A percentile compares a stretch with the other conserved stretches of the same genome.
Conservation (phyloP, 2,797 vertebrate species). For the Podarcis lilfordi region DNA sequence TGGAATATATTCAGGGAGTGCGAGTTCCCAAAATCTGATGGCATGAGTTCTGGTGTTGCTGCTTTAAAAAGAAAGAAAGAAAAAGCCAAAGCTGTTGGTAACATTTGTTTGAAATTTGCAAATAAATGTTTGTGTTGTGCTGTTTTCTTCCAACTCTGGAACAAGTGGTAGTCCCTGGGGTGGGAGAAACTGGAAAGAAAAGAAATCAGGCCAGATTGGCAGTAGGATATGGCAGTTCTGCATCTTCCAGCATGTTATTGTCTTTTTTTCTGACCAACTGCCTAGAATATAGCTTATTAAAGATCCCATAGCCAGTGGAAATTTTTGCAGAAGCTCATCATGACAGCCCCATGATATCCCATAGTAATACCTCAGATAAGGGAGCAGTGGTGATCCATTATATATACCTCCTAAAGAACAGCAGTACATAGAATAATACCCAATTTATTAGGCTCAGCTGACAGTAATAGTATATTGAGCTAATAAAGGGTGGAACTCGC, state of each 20-base stretch:
- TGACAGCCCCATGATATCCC: neutral
- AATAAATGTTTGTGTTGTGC: slow-evolving; percentile 67
- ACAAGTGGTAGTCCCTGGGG: slow-evolving; percentile 53
- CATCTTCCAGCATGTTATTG: neutral
- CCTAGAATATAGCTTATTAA: neutral
- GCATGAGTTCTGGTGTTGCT: slow-evolving; percentile 2
- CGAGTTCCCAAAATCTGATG: slow-evolving; percentile 50
- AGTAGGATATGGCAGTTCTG: neutral
- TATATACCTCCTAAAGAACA: neutral
- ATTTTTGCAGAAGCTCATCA: neutral
- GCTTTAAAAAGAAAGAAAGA: neutral
- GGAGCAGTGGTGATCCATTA: neutral
- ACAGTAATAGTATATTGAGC: neutral
- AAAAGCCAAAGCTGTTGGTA: slow-evolving; percentile 64
- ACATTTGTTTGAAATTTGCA: slow-evolving; percentile 68
- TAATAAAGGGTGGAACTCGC: neutral
- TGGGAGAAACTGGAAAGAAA: slow-evolving; percentile 37
- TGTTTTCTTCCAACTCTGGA: slow-evolving; percentile 61
- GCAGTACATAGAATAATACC: neutral
- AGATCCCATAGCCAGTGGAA: neutral
- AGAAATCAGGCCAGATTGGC: slow-evolving; percentile 11
- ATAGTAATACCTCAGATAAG: neutral
- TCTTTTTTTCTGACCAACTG: neutral
- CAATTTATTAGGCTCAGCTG: neutral
- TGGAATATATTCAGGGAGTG: slow-evolving; percentile 44